These are phyloP conservation scores for Drosophila fuyamai DNA, from an alignment of 1,140 invertebrate genomes.

Conservation along the genomic window DNA sequence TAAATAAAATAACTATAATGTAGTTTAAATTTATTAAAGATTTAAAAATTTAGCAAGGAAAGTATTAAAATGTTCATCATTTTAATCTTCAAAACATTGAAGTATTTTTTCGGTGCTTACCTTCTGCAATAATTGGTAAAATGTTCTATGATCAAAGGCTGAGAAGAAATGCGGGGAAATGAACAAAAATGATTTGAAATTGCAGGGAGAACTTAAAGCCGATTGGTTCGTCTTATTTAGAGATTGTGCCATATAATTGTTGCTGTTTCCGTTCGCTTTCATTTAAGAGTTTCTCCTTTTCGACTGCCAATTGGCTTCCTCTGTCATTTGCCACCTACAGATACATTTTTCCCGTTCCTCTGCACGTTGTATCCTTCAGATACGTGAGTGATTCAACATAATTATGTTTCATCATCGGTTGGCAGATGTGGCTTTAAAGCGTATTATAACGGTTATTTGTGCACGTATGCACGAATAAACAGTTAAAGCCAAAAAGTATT, in stretches of 20 bases:
- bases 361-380: slow-evolving; percentile 62
- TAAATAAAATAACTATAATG: too few species aligned
- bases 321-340: slow-evolving; percentile 30
- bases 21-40: too few species aligned
- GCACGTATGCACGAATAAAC: slow-evolving; percentile 74
- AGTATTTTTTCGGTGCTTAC: not conserved
- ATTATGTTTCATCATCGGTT: slow-evolving; percentile 68
- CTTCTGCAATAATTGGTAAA: not conserved
- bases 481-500: slow-evolving; percentile 73
- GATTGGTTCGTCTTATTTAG: slow-evolving; percentile 19
- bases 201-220: slow-evolving; percentile 23
- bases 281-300: slow-evolving; percentile 19
- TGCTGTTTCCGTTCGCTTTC: slow-evolving; percentile 39
- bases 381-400: slow-evolving; percentile 78
- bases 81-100: too few species aligned
- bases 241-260: slow-evolving; percentile 26
- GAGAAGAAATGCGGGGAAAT: slow-evolving; percentile 1
- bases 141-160: not conserved
- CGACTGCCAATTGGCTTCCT: not conserved
- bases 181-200: slow-evolving; percentile 5
- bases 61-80: too few species aligned
- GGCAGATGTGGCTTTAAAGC: slow-evolving; percentile 54
- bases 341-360: slow-evolving; percentile 16
- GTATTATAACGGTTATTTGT: slow-evolving; percentile 77
- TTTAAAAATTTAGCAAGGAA: too few species aligned